Evolutionary conservation across 2,113 vertebrate species (phyloP), one percentile per base, ranked within the genome.

Genomic region (Raphicerus campestris): DNA sequence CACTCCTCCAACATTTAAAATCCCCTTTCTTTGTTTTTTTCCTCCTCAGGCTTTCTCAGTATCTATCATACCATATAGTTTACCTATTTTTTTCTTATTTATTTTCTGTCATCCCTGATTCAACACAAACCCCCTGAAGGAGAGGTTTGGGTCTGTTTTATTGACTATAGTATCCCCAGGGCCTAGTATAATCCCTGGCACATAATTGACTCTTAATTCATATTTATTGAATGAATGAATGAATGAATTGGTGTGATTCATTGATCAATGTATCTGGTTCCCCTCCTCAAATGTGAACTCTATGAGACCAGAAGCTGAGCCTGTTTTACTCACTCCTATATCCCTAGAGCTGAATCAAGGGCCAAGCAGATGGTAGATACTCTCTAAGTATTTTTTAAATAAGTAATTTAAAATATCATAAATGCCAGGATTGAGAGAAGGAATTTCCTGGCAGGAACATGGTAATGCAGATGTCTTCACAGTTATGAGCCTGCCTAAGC

Each of bases 361-460:
- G 9, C 63, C 80, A 75, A 87, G 56, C 81, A 26, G 19, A 42
- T 16, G 80, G 26, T 56, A 87, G 86, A 45, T 39, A 11, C 28
- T 90, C n/a, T 78, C 61, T 87, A 75, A 56, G 39, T 51, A 87
- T 47, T 94, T 94, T 81, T 95, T 80, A 89, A 94, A 84, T 90
- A 94, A 93, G 49, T 93, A 88, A 77, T 73, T 80, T 78, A 81
- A 87, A 89, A 85, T 90, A 32, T 80, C 63, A 87, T 11, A 35
- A 60, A 73, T 61, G 32, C 42, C 92, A 70, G 13, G 58, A 11
- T 55, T 83, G 63, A 77, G 56, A 61, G 56, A 86, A 91, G 66
- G 47, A 60, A 91, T 63, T 81, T 63, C 85, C 82, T 84, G 61
- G 80, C 78, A 14, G 73, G 61, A 96, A 47, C 56, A 80, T 42